phyloP scores from a whole-genome alignment of 2,113 vertebrate species.

The Chitala chitala region DNA sequence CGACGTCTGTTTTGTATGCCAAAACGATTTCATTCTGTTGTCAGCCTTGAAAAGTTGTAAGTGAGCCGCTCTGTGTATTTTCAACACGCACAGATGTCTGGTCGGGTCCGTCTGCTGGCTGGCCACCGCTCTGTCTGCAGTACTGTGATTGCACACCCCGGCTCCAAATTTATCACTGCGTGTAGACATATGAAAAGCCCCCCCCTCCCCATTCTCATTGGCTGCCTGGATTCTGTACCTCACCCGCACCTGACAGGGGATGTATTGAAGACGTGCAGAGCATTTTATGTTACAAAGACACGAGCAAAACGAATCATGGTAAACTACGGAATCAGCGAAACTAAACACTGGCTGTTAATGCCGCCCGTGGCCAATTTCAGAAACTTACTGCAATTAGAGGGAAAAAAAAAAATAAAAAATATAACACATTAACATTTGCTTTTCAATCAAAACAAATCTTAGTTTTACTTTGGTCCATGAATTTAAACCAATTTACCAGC shows the following conservation, averaged over 20 bases:
- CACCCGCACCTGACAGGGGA: not conserved
- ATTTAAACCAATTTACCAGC: no score
- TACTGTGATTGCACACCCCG: not conserved
- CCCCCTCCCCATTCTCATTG: constrained; percentile 18
- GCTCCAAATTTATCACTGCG: constrained; percentile 7
- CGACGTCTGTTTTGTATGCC: not conserved
- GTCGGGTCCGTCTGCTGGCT: not conserved
- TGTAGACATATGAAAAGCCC: constrained; percentile 21
- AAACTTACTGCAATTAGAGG: not conserved
- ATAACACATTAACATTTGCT: not conserved
- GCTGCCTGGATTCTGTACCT: constrained; percentile 14
- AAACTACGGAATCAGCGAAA: no score
- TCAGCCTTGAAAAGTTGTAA: not conserved
- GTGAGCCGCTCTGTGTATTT: not conserved
- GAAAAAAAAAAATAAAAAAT: not conserved
- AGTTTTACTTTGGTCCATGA: not conserved
- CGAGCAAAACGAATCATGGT: not conserved
- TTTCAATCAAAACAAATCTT: not conserved
- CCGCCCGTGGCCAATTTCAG: no score
- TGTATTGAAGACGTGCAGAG: not conserved
- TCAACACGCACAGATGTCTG: not conserved
- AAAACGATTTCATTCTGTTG: not conserved
- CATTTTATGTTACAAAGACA: not conserved
- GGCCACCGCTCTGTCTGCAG: not conserved
- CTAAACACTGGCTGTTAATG: no score